Base-by-base conservation (phyloP, 92 coral and sea anemone genomes). In the Porites divaricata region DNA sequence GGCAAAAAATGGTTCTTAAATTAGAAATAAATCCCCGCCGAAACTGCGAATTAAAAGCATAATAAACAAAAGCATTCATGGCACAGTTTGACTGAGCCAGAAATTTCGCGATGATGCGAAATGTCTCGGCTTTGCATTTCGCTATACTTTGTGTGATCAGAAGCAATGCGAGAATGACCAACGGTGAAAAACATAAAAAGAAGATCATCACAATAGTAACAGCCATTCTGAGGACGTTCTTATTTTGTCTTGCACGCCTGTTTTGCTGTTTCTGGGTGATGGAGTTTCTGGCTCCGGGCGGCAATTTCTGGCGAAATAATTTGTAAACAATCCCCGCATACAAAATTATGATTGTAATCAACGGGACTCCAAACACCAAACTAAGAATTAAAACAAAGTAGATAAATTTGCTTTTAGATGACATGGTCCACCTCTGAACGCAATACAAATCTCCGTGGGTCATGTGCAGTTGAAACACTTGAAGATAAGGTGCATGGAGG, bases 181-280 rank as follows among this genome's bases (percentile, higher is more conserved):
- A 20, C 9, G 91, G 91, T 56, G 84, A 88, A 88, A 88, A 88
- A 56, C 91, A 88, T 19, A 88, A 13, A n/a, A 88, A 88, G 58
- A 88, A 88, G 0, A 72, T 45, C 23, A 88, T 53, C 15, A 88
- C 88, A 26, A 88, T 45, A 1, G 83, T 41, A 50, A 83, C 58
- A 28, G 91, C 75, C 88, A 88, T 71, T 77, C 78, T 88, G 7
- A 88, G 76, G 70, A 88, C 72, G 64, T 83, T 88, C 70, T 41
- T 53, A 74, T 83, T 88, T 66, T 88, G 86, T 62, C 48, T 65
- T 8, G 64, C 73, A 58, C 88, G 85, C 28, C 54, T 76, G 26
- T 65, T 61, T 41, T 23, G 65, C 74, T 83, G 91, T 14, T 49
- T 72, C 26, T 58, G 81, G 23, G 81, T 75, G 13, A 53, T 87